Evolutionary conservation across 2,797 vertebrate species (phyloP).

Genomic region (Acanthurus tractus): DNA sequence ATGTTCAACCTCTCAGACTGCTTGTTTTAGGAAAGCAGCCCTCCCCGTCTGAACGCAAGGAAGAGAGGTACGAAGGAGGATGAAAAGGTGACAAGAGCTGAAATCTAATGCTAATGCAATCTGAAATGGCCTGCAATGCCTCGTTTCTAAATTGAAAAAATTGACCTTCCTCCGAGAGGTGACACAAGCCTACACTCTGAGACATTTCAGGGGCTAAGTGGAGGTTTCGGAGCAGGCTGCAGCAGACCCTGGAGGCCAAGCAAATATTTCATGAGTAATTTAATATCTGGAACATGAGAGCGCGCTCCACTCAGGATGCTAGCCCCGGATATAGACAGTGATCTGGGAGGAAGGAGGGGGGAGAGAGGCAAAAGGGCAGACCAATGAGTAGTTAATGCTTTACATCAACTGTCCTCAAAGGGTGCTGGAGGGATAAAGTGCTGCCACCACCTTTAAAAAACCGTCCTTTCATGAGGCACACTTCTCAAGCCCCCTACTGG

Average conservation of each 20-base stretch:
- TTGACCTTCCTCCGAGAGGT: slow-evolving; percentile 88
- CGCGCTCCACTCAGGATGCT: slow-evolving; percentile 76
- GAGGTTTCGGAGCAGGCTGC: slow-evolving; percentile 76
- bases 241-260: slow-evolving; percentile 86
- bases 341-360: slow-evolving; percentile 67
- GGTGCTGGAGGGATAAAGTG: slow-evolving; percentile 50
- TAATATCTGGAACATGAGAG: slow-evolving; percentile 95
- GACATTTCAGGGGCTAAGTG: slow-evolving; percentile 80
- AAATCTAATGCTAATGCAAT: slow-evolving; percentile 83
- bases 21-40: slow-evolving; percentile 63
- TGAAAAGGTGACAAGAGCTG: slow-evolving; percentile 73
- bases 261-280: slow-evolving; percentile 98
- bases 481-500: neutral
- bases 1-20: slow-evolving; percentile 73
- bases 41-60: slow-evolving; percentile 12
- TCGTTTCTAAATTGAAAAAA: slow-evolving; percentile 87
- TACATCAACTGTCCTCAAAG: slow-evolving; percentile 53
- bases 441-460: slow-evolving; percentile 42
- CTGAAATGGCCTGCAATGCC: slow-evolving; percentile 84
- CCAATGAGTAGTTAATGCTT: slow-evolving; percentile 54
- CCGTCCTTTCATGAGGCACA: slow-evolving; percentile 5
- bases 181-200: slow-evolving; percentile 83
- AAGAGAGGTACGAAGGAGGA: slow-evolving; percentile 41
- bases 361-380: slow-evolving; percentile 48
- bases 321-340: slow-evolving; percentile 72